Evolutionary conservation across 2,113 vertebrate genomes (phyloP).

Genomic region (Hyla sarda): DNA sequence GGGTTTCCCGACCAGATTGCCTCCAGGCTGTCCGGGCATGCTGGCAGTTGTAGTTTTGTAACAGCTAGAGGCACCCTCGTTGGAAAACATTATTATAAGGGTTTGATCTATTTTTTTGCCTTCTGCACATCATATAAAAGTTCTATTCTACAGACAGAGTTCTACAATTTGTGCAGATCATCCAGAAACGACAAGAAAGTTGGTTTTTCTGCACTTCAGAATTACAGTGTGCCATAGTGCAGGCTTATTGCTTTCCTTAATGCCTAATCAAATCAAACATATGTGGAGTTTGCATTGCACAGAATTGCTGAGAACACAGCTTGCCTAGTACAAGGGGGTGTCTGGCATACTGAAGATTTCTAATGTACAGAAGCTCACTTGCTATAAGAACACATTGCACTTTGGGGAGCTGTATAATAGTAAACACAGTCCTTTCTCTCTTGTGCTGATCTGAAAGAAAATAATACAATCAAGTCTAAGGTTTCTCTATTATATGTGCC

Average conservation of each 20-base stretch:
- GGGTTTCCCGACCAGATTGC: too few species aligned
- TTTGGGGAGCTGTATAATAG: constrained; percentile 8
- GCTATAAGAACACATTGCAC: constrained; percentile 43
- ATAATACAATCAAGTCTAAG: constrained; percentile 17
- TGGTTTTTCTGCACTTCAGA: neutral
- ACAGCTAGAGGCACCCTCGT: too few species aligned
- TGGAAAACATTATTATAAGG: too few species aligned
- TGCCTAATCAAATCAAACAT: constrained; percentile 4
- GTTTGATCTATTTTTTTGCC: too few species aligned
- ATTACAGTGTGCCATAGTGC: neutral
- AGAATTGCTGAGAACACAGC: constrained; percentile 33
- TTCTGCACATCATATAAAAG: neutral
- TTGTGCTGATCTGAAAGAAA: constrained; percentile 31
- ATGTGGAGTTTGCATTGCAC: neutral
- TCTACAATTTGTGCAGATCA: neutral
- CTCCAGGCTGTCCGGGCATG: too few species aligned
- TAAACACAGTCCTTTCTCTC: neutral
- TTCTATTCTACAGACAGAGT: neutral
- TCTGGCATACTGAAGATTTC: constrained; percentile 2
- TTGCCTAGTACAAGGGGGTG: neutral
- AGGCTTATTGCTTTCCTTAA: neutral
- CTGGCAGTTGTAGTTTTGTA: too few species aligned
- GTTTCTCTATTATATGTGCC: neutral
- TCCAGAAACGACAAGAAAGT: neutral
- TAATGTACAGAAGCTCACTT: neutral